These are phyloP conservation scores for Cydia amplana DNA, from an alignment of 1,140 invertebrate genomes.

Conservation along the genomic window DNA sequence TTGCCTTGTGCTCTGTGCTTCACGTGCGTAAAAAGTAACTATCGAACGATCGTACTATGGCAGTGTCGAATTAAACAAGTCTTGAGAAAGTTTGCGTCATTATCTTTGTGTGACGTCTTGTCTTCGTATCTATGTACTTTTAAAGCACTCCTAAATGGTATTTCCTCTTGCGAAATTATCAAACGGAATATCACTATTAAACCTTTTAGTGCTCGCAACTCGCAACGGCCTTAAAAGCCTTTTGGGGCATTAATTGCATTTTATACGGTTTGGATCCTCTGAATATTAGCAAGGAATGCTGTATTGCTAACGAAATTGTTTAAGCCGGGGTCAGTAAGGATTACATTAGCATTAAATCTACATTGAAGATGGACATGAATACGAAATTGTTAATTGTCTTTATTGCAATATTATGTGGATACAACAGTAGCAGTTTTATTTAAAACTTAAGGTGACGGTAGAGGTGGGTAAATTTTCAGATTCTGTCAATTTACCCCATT, in stretches of 20 bases:
- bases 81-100: neutral
- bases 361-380: slow-evolving; percentile 20
- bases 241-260: slow-evolving; percentile 18
- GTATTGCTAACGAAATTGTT: slow-evolving; percentile 13
- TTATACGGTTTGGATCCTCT: slow-evolving; percentile 11
- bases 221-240: slow-evolving; percentile 15
- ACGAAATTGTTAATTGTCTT: neutral
- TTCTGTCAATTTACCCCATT: too few species aligned
- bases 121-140: neutral
- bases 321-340: slow-evolving; percentile 3
- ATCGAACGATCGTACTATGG: neutral
- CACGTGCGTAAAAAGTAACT: neutral
- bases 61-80: neutral
- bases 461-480: too few species aligned
- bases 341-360: slow-evolving; percentile 30
- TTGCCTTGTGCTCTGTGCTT: neutral
- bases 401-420: too few species aligned
- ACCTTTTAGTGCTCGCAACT: slow-evolving; percentile 18
- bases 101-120: neutral
- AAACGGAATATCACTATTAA: slow-evolving; percentile 21
- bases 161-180: neutral
- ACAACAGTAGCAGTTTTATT: too few species aligned
- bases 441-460: too few species aligned
- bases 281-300: slow-evolving; percentile 20
- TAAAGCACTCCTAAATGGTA: neutral